These are phyloP conservation scores for Drosophila algonquin DNA, from an alignment of 2,888 invertebrate genomes.

Conservation along the genomic window DNA sequence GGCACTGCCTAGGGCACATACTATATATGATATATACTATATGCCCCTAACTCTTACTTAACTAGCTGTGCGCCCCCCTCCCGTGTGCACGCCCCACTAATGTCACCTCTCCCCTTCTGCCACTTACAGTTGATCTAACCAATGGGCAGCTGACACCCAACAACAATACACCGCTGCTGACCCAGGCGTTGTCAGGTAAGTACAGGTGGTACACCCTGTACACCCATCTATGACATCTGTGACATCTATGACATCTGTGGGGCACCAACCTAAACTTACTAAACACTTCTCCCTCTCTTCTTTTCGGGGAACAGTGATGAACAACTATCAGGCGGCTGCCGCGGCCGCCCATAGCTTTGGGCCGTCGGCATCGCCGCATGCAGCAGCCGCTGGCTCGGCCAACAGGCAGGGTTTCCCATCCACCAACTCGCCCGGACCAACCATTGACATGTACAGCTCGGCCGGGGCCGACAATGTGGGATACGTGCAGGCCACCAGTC, in stretches of 20 bases:
- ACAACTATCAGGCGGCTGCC: conserved; percentile 95
- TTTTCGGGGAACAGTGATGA: conserved; percentile 89
- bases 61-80: conserved; percentile 31
- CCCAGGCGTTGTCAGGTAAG: conserved; percentile 97
- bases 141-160: conserved; percentile 98
- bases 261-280: too few relatives aligned
- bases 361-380: conserved; percentile 92
- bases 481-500: conserved; percentile 98
- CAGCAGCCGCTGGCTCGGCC: conserved; percentile 89
- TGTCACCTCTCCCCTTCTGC: conserved; percentile 52
- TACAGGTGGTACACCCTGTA: conserved; percentile 4
- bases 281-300: neutral
- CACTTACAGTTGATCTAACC: conserved; percentile 94
- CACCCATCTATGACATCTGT: too few relatives aligned
- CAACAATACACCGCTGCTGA: conserved; percentile 97
- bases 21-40: neutral
- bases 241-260: too few relatives aligned
- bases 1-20: conserved; percentile 51
- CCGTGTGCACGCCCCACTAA: conserved; percentile 47
- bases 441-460: conserved; percentile 96
- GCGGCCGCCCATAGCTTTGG: conserved; percentile 91
- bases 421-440: conserved; percentile 95
- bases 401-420: conserved; percentile 92
- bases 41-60: conserved; percentile 38
- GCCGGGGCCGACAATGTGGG: conserved; percentile 93